Evolutionary conservation across 2,888 invertebrate genomes (phyloP), one percentile per base, ranked within the genome.

Genomic region (Andrena flavipes): DNA sequence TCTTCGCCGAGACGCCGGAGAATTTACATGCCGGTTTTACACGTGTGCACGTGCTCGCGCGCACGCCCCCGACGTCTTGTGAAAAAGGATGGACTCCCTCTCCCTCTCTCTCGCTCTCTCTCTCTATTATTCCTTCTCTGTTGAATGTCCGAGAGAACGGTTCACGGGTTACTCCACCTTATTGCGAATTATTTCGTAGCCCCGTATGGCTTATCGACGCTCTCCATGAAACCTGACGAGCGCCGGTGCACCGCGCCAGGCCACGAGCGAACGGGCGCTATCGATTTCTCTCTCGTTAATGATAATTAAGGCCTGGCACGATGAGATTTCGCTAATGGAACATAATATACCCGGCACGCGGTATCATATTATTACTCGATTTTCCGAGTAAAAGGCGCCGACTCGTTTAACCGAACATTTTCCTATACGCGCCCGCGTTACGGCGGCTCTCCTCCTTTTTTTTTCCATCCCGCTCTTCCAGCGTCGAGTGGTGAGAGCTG

Each of bases 251-350:
- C n/a, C 51, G 51, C 56, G 56, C 56, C 26, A 33, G 26, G 33
- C 20, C 33, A 29, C 51, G 68, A 59, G 71, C 54, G n/a, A 26
- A 10, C 56, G 51, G 51, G 23, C 76, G 68, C 62, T 88, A 88
- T 87, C 88, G 87, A 87, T 86, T 82, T 86, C 84, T 76, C 76
- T 73, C 78, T 76, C 79, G 85, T 88, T 86, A 87, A 87, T 83
- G 87, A 88, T 88, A 88, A 88, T 88, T 87, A 88, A 87, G 81
- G 82, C 76, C 84, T 73, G 82, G 79, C 78, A 49, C 84, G 85
- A 78, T 82, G 85, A 87, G 83, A 87, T 88, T 87, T 85, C 83
- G 80, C 85, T 88, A 87, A 88, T 87, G 87, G 84, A 87, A 88
- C 82, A 78, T 83, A 86, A 88, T 82, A 82, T 80, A 86, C 56